Base-by-base conservation (phyloP, 2,888 invertebrate species). In the Drosophila kokeensis region DNA sequence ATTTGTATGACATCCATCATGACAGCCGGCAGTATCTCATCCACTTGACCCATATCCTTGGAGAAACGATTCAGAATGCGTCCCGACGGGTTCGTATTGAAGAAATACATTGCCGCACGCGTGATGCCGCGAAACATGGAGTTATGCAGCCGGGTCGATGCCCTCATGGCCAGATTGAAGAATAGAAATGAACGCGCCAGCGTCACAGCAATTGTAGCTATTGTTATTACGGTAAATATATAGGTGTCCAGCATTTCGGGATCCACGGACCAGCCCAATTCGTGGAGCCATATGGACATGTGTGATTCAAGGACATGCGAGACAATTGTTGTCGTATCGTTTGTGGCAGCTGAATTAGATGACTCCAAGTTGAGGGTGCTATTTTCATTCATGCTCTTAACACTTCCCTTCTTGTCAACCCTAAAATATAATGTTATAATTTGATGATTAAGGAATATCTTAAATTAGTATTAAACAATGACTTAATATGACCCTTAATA, bases 61-160 rank as follows among this genome's bases (percentile, higher is more conserved):
- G 98, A 96, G 93, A 98, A 98, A 30, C 98, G 94, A 93, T 98
- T 98, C 53, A 98, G 94, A 82, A 98, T 96, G 53, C 96, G 94
- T 0, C 97, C 97, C 0, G 96, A 96, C 0, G 97, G 96, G 93
- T 98, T 98, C 5, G 95, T 95, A 91, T 98, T 97, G 93, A 98
- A 98, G 94, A 98, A 98, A 29, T 95, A 94, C 95, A 98, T 97
- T 0, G 96, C 95, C 0, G 97, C 96, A 24, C 96, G 94, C 4
- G 97, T 96, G 27, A 98, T 95, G 34, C 96, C 94, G n/a, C 94
- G 93, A 92, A 98, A 98, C 98, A 98, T 98, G 21, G 93, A 94
- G 92, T 97, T 96, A 93, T 98, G 98, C 0, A 98, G 94, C 5
- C 94, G 94, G 5, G 94, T 95, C 0, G 98, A 97, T 0, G 97